Evolutionary conservation across 2,888 invertebrate species (phyloP).

Genomic region (Nemotelus pantherinus): DNA sequence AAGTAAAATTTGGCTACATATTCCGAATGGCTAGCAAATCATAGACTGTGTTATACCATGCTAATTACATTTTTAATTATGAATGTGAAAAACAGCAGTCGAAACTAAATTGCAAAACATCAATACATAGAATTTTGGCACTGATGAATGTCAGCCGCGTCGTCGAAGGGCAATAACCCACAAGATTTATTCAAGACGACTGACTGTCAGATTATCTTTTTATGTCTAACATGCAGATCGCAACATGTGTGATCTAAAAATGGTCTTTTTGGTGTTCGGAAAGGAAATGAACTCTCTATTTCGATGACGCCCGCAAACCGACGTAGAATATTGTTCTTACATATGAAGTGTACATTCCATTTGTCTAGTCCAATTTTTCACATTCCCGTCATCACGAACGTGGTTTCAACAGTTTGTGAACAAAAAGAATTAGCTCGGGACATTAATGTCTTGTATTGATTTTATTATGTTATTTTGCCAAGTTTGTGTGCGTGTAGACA

Average conservation of each 20-base stretch:
- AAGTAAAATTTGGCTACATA: too few species aligned
- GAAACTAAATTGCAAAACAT: background rate
- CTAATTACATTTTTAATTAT: too few species aligned
- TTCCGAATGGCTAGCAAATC: too few species aligned
- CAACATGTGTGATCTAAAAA: background rate
- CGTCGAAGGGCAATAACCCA: constrained; percentile 44
- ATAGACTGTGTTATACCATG: too few species aligned
- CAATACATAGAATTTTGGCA: constrained; percentile 27
- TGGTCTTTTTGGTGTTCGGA: background rate
- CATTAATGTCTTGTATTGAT: background rate
- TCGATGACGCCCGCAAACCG: background rate
- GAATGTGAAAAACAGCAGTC: too few species aligned
- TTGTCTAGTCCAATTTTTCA: background rate
- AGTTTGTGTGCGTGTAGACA: too few species aligned
- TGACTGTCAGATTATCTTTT: background rate
- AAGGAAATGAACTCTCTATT: background rate
- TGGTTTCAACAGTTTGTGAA: background rate
- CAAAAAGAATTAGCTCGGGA: background rate
- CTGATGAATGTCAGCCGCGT: constrained; percentile 37
- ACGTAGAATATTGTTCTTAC: background rate
- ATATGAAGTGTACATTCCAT: background rate
- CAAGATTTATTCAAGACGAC: constrained; percentile 9
- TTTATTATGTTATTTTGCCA: too few species aligned
- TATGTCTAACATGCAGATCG: background rate
- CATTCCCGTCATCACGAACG: background rate